Conservation (phyloP, 2,113 vertebrate genomes). For the Telmatochromis sp. region DNA sequence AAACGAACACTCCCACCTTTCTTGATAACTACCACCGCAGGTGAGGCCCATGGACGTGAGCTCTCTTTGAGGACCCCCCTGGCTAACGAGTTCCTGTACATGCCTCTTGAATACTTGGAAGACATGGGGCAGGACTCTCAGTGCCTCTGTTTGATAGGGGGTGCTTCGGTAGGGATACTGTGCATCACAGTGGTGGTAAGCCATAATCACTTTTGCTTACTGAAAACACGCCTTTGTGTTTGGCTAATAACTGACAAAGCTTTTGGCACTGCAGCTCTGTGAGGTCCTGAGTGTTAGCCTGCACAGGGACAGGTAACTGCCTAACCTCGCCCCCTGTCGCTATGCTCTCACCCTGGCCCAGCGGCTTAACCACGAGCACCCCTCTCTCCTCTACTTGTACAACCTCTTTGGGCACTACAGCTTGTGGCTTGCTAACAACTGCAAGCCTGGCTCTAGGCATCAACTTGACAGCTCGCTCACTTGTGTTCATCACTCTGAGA, state of each 20-base stretch:
- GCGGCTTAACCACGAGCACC: not conserved
- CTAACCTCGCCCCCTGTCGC: not conserved
- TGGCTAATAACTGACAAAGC: not conserved
- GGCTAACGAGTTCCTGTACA: not conserved
- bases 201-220: accelerated
- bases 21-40: not conserved
- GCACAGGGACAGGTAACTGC: not conserved
- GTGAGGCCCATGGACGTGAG: not conserved
- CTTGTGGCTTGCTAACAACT: not conserved
- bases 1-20: not conserved
- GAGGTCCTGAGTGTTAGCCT: not conserved
- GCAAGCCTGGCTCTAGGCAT: not conserved
- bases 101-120: not conserved
- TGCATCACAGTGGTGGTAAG: not conserved
- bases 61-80: not conserved
- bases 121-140: accelerated
- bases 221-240: not conserved
- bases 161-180: not conserved
- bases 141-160: not conserved
- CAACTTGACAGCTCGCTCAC: not conserved
- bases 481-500: not conserved
- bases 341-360: not conserved
- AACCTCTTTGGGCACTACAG: accelerated
- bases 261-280: not conserved
- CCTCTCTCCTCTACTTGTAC: not conserved